phyloP scores from a whole-genome alignment of 1,140 invertebrate species.

The Diorhabda carinulata region DNA sequence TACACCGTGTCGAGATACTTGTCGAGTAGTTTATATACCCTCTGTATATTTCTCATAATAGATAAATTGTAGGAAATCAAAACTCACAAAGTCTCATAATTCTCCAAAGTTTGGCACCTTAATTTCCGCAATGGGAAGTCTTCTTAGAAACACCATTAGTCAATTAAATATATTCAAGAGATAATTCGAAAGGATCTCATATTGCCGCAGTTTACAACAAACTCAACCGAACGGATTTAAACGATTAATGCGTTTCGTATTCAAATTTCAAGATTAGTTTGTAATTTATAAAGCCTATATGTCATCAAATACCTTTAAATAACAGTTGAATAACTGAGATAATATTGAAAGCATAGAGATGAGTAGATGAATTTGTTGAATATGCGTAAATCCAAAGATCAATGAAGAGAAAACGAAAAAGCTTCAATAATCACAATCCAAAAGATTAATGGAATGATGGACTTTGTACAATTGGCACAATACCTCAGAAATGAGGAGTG shows the following conservation, averaged over 20 bases:
- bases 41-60: not conserved
- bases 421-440: no score
- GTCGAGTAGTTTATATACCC: no score
- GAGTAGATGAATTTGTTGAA: no score
- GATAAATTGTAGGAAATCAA: not conserved
- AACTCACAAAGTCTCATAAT: not conserved
- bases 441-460: no score
- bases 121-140: conserved; percentile 8
- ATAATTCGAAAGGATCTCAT: conserved; percentile 6
- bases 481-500: no score
- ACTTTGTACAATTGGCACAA: no score
- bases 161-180: conserved; percentile 13
- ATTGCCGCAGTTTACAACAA: conserved; percentile 6
- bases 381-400: no score
- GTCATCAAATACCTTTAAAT: conserved; percentile 1
- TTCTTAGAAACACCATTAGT: conserved; percentile 9
- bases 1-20: no score
- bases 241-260: conserved; percentile 6
- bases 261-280: conserved; percentile 3
- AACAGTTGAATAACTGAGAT: not conserved
- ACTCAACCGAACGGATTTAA: conserved; percentile 8
- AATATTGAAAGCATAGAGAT: no score
- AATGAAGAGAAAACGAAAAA: no score
- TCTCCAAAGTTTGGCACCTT: conserved; percentile 13
- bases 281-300: not conserved